A percentile compares a stretch with the other conserved stretches of the same genome.
These are phyloP conservation scores for Meleagris gallopavo DNA, from an alignment of 2,113 vertebrate species.

Conservation along the genomic window DNA sequence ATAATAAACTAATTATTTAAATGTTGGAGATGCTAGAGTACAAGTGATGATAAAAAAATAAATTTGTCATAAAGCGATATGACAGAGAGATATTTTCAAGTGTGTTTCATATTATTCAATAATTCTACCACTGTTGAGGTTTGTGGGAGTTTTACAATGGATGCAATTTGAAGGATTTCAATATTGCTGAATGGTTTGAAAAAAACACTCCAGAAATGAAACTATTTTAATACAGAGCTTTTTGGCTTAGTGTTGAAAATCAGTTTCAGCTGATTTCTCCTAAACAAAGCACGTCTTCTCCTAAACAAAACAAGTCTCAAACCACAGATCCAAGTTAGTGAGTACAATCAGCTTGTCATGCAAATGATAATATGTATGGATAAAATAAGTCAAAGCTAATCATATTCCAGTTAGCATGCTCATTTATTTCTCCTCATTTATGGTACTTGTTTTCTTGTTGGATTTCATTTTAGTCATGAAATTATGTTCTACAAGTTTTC, in stretches of 20 bases:
- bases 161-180: neutral
- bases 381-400: slow-evolving; percentile 22
- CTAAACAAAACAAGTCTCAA: neutral
- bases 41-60: neutral
- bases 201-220: neutral
- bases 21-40: neutral
- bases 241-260: neutral
- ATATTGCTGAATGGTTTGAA: neutral
- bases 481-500: neutral
- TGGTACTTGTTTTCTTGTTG: neutral
- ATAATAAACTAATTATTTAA: neutral
- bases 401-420: neutral
- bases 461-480: neutral
- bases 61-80: neutral
- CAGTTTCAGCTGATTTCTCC: neutral
- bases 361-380: neutral
- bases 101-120: neutral
- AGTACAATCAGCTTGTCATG: neutral
- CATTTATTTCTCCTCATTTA: neutral
- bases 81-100: neutral
- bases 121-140: neutral
- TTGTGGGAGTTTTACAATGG: neutral
- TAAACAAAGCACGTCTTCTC: neutral
- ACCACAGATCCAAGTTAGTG: neutral
- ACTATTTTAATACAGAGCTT: neutral